Evolutionary conservation across 2,113 vertebrate genomes (phyloP), one percentile per base, ranked within the genome.

Genomic region (Setophaga petechia): DNA sequence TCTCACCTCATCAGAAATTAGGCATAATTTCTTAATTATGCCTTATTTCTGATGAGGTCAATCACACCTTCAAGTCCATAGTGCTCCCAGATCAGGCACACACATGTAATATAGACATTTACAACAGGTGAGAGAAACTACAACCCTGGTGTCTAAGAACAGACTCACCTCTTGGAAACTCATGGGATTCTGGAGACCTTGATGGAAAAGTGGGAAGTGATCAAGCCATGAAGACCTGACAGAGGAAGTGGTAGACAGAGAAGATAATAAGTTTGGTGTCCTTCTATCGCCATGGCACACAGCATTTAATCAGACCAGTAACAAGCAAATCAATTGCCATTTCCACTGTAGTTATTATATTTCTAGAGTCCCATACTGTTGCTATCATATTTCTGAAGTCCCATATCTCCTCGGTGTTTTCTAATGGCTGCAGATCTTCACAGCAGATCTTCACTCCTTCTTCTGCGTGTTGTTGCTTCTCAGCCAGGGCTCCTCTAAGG

Each of bases 101-200:
- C 12, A 54, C 1, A 1, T 14, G 13, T 30, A 71, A 10, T 2
- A 17, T 0, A 37, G 19, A 49, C 4, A 65, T 16, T 81, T 17
- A 51, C 30, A 33, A 17, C 4, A 65, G 4, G 6, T n/a, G 19
- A 43, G 25, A 35, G 13, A 44, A 84, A 51, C 7, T 51, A 15
- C 43, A 72, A 0, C 2, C 6, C 7, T 43, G 3, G 4, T 79
- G 18, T 72, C 12, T n/a, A 79, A 63, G 28, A 17, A 44, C 2
- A 20, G 14, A 27, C 22, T 80, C 15, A n/a, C 2, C 17, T 54
- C 28, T 41, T 54, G 20, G 9, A 41, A 58, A 23, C 25, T 23
- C 7, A 5, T 3, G 10, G 17, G 18, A 69, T 71, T 84, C 63
- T 67, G 18, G 51, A 77, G 43, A 39, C 10, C 4, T 28, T 28